These are phyloP conservation scores for Anabacerthia variegaticeps DNA, from an alignment of 2,797 vertebrate species.

Conservation along the genomic window DNA sequence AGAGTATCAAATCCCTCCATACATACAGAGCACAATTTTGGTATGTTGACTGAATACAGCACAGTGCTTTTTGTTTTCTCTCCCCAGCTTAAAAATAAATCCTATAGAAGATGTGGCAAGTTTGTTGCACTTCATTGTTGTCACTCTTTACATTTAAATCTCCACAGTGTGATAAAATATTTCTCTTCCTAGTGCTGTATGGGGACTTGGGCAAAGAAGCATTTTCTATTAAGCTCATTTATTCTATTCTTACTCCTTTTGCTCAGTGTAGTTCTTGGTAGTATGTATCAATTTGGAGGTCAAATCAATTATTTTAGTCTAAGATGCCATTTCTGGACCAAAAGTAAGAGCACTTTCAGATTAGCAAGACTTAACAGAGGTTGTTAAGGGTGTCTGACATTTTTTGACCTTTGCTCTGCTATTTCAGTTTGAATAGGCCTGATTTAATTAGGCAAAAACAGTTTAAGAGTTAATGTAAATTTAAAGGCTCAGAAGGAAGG, in stretches of 20 bases:
- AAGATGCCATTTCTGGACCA: constrained; percentile 34
- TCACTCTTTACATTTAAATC: not conserved
- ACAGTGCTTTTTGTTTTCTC: not conserved
- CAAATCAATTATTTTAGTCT: constrained; percentile 68
- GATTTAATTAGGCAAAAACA: constrained; percentile 70
- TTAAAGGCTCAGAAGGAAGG: constrained; percentile 20
- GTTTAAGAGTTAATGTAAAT: constrained; percentile 40
- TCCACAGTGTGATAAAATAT: not conserved
- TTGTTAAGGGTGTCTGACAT: constrained; percentile 38
- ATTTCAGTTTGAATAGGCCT: constrained; percentile 45
- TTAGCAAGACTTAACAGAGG: constrained; percentile 55
- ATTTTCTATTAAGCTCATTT: not conserved
- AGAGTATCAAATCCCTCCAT: not conserved
- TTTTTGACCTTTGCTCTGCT: constrained; percentile 64
- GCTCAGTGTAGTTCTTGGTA: constrained; percentile 21
- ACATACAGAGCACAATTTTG: not conserved
- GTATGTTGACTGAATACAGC: not conserved
- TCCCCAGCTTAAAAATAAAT: not conserved
- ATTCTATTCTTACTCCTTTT: not conserved
- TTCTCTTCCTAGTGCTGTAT: not conserved
- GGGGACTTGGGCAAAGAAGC: not conserved
- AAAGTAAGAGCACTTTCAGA: constrained; percentile 32
- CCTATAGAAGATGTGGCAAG: not conserved
- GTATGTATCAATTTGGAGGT: constrained; percentile 57
- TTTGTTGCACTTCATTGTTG: not conserved